A percentile compares a stretch with the other conserved stretches of the same genome.
Conservation (phyloP, 2,797 vertebrate genomes). For the Loriculus beryllinus region DNA sequence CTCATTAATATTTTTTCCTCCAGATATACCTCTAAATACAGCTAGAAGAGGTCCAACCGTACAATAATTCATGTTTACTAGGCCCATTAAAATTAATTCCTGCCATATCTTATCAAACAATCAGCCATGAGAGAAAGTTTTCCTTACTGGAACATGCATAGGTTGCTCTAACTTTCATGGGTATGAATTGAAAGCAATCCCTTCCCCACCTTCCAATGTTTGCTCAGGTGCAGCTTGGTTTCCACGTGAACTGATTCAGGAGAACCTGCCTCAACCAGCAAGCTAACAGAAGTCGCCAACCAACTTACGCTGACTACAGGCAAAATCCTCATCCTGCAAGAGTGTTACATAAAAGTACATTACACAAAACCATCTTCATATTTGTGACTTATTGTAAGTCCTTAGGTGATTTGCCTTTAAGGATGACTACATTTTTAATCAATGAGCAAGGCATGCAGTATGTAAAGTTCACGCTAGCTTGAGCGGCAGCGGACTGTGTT, state of each 20-base stretch:
- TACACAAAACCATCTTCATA: slow-evolving; percentile 34
- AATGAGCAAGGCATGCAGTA: slow-evolving; percentile 57
- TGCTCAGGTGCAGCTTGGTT: slow-evolving; percentile 72
- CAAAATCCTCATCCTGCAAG: slow-evolving; percentile 41
- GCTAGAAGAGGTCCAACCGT: background rate
- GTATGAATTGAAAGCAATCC: slow-evolving; percentile 51
- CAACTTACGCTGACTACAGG: slow-evolving; percentile 1
- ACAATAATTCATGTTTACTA: slow-evolving; percentile 10
- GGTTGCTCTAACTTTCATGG: slow-evolving; percentile 59
- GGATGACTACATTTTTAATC: slow-evolving; percentile 74
- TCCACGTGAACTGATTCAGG: slow-evolving; percentile 49
- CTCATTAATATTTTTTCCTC: background rate
- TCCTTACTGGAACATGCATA: slow-evolving; percentile 47
- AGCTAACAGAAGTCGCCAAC: slow-evolving; percentile 30
- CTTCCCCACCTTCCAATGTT: slow-evolving; percentile 62
- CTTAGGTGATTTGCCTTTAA: slow-evolving; percentile 65
- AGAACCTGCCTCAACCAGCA: slow-evolving; percentile 34
- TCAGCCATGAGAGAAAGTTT: slow-evolving; percentile 45
- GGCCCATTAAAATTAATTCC: slow-evolving; percentile 16
- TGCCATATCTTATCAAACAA: slow-evolving; percentile 62
- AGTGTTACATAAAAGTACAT: background rate
- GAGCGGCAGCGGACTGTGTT: slow-evolving; percentile 14
- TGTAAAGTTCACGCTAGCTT: slow-evolving; percentile 69
- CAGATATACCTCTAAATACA: background rate
- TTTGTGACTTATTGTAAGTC: slow-evolving; percentile 52